A percentile compares a stretch with the other conserved stretches of the same genome.
Conservation (phyloP, 2,797 vertebrate genomes). For the Dermochelys coriacea region DNA sequence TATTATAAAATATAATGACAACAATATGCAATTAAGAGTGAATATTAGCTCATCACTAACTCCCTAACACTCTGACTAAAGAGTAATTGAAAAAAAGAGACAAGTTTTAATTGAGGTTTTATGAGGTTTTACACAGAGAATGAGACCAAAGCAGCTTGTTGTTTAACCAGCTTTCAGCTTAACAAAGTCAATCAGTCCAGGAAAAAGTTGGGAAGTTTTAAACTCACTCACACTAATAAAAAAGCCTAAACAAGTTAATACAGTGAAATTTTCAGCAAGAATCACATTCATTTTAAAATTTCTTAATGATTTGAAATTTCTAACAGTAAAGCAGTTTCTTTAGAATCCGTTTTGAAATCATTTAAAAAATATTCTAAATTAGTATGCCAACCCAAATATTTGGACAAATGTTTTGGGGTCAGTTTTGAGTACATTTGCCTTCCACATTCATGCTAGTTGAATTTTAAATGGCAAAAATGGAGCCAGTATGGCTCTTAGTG, state of each 20-base stretch:
- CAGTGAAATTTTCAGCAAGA: too few relatives aligned
- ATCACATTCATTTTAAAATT: too few relatives aligned
- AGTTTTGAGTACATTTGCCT: background rate
- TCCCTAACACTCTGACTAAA: background rate
- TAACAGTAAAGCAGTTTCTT: background rate
- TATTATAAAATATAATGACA: background rate
- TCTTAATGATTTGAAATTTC: background rate
- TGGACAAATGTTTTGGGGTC: background rate
- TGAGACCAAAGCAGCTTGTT: background rate
- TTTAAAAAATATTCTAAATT: too few relatives aligned
- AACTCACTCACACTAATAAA: background rate
- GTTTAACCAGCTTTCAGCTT: background rate
- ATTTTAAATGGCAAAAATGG: background rate
- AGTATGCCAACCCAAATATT: background rate
- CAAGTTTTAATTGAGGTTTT: rapidly evolving
- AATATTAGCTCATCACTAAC: background rate
- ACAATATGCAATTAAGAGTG: background rate
- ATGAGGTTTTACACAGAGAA: background rate
- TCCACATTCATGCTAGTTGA: background rate
- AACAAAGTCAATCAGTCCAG: background rate
- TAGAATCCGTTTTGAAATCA: too few relatives aligned
- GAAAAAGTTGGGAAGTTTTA: background rate
- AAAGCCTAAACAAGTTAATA: background rate
- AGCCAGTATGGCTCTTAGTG: background rate
- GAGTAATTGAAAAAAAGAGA: background rate